Evolutionary conservation across 2,888 invertebrate species (phyloP).

Genomic region (Chesias legatella): DNA sequence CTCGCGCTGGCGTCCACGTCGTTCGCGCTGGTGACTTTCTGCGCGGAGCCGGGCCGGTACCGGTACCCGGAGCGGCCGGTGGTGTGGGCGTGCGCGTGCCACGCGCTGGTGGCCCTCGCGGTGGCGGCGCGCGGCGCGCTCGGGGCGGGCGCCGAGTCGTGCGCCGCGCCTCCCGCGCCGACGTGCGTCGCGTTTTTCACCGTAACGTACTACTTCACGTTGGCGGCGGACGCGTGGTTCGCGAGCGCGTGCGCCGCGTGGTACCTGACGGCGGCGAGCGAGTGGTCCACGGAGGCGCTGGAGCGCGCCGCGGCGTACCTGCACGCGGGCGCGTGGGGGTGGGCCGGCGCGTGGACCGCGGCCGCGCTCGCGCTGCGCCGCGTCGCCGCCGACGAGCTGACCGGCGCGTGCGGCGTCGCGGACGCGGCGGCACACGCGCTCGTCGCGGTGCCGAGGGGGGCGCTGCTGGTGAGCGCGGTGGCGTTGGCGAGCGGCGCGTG

Average conservation of each 20-base stretch:
- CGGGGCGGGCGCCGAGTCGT: conserved; percentile 55
- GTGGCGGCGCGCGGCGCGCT: conserved; percentile 84
- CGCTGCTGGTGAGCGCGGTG: conserved; percentile 84
- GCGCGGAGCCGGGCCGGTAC: conserved; percentile 93
- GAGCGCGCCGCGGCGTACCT: conserved; percentile 92
- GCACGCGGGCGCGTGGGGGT: conserved; percentile 93
- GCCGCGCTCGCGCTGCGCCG: conserved; percentile 88
- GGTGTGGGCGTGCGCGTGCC: conserved; percentile 93
- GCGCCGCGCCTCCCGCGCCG: conserved; percentile 66
- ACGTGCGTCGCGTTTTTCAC: conserved; percentile 88
- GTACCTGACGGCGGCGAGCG: conserved; percentile 93
- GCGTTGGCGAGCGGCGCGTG: conserved; percentile 87
- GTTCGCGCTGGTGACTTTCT: conserved; percentile 91
- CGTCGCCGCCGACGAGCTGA: conserved; percentile 89
- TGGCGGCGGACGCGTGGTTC: conserved; percentile 93
- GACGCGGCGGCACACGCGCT: conserved; percentile 81
- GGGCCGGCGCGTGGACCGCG: conserved; percentile 91
- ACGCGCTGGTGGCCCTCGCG: conserved; percentile 88
- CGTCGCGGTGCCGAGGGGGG: conserved; percentile 81
- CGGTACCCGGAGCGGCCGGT: conserved; percentile 96
- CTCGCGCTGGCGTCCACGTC: conserved; percentile 89
- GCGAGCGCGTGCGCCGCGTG: conserved; percentile 92
- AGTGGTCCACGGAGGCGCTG: conserved; percentile 96
- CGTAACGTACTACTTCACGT: conserved; percentile 87
- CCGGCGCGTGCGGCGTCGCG: conserved; percentile 89